Evolutionary conservation across 2,113 vertebrate species (phyloP), one percentile per base, ranked within the genome.

Genomic region (Phaetusa simplex): DNA sequence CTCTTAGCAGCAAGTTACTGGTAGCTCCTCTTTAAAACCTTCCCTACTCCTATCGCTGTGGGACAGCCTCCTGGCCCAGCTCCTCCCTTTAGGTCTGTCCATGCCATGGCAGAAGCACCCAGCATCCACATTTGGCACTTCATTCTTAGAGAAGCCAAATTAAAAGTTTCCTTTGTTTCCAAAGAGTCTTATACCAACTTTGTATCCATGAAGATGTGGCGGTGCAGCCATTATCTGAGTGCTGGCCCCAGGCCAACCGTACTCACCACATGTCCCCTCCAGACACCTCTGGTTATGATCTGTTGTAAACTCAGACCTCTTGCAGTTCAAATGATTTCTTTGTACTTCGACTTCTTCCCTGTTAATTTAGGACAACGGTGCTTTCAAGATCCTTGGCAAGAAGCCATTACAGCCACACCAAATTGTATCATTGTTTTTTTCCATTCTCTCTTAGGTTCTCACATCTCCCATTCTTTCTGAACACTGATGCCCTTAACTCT

Each of bases 201-300:
- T 23, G 38, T 55, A 47, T 53, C 70, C 26, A 8, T 26, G 52
- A 82, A 81, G 12, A 82, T 0, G 0, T 8, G 17, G 22, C 82
- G 32, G 52, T 59, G 14, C 43, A 40, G 24, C 0, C 0, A 38
- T 29, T 38, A 22, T 29, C 14, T 45, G 26, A 89, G 36, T 0
- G 0, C 59, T 58, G 64, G 40, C 30, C 30, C 18, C 30, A 66
- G 30, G 30, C 43, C 23, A 56, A 43, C 7, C 1, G 1, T 21
- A 69, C 50, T 45, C 36, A 64, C 5, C 14, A 43, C 22, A 26
- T 1, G 5, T n/a, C 23, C 5, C 11, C 11, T 30, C 17, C 27
- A 20, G 22, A 15, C 17, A 87, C 47, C 21, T 92, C 74, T 45
- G 62, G 9, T 85, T 88, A 61, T 0, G 0, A 58, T 56, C 43